Base-by-base conservation (phyloP, 2,113 vertebrate species). In the Trogon melanurus region DNA sequence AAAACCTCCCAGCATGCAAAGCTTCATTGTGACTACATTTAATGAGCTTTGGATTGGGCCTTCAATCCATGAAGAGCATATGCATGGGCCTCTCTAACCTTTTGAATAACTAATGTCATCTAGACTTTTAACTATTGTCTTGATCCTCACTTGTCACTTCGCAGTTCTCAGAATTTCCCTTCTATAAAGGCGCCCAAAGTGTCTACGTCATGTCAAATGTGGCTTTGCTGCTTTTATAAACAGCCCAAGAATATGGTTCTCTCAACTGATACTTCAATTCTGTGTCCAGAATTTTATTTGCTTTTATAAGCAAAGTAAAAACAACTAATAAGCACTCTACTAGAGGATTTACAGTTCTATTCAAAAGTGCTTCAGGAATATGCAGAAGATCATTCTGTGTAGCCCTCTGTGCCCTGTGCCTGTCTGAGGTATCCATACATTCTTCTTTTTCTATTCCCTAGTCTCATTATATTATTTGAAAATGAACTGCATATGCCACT, bases 101-200 rank as follows among this genome's bases (percentile, higher is more conserved):
- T 93, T 48, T 80, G 60, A 93, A 90, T 88, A 86, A 90, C 78
- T 90, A 91, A 88, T 66, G 11, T 51, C 36, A 89, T 17, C 19
- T 51, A 86, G 79, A 83, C 29, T 16, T 73, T 85, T 79, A 91
- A 82, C 73, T 91, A 76, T 45, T 91, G 51, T 83, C 64, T 47
- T 51, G 58, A 78, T 88, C 51, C n/a, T 73, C 47, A 64, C 45
- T 93, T 94, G 81, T 30, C 79, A 85, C 57, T 79, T 41, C 1
- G 2, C 14, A 79, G 38, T 88, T 85, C 88, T 56, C 85, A 54
- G 51, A 60, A 88, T 88, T 76, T 82, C 50, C 51, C 85, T 85
- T 44, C 34, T 41, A 58, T 51, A 82, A 76, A 83, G 38, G 51
- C 73, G 26, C 27, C 54, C 41, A 48, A 19, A 75, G 44, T 53